Percentiles rank a stretch among this genome's conserved stretches.
phyloP scores from a whole-genome alignment of 2,888 invertebrate species.

The Lepetodrilus schrolli region DNA sequence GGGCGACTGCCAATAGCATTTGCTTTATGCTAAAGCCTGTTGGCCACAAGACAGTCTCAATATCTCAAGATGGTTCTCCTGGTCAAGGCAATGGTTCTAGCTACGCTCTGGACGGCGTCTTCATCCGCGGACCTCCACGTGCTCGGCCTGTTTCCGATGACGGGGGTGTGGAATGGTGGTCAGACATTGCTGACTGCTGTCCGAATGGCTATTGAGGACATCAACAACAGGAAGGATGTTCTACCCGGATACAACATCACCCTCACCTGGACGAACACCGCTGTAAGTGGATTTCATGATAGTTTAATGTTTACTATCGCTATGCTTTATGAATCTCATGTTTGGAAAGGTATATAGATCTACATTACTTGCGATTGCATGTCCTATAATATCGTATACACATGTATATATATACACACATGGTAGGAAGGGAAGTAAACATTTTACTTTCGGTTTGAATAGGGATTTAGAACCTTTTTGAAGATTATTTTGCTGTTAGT shows the following conservation, averaged over 20 bases:
- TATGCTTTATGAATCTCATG: too few relatives aligned
- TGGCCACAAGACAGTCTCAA: background rate
- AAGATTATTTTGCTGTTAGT: too few relatives aligned
- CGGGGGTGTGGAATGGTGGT: slow-evolving; percentile 31
- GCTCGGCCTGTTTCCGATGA: slow-evolving; percentile 26
- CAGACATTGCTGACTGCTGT: slow-evolving; percentile 40
- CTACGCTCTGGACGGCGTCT: background rate
- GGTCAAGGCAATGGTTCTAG: background rate
- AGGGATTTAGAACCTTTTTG: too few relatives aligned
- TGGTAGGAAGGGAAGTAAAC: too few relatives aligned
- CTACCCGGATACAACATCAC: slow-evolving; percentile 43
- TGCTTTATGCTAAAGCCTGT: too few relatives aligned
- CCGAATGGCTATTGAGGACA: slow-evolving; percentile 42
- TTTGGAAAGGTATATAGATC: too few relatives aligned
- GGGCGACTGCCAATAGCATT: too few relatives aligned
- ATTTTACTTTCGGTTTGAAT: too few relatives aligned
- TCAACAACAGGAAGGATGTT: slow-evolving; percentile 43
- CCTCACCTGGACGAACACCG: slow-evolving; percentile 14
- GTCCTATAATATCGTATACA: too few relatives aligned
- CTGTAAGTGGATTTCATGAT: slow-evolving; percentile 14
- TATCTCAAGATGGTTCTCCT: background rate
- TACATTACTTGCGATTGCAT: too few relatives aligned
- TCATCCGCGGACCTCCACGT: slow-evolving; percentile 7
- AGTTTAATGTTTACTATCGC: too few relatives aligned
- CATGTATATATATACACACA: too few relatives aligned